Base-by-base conservation (phyloP, 2,888 invertebrate species). In the Amphimallon solstitiale region DNA sequence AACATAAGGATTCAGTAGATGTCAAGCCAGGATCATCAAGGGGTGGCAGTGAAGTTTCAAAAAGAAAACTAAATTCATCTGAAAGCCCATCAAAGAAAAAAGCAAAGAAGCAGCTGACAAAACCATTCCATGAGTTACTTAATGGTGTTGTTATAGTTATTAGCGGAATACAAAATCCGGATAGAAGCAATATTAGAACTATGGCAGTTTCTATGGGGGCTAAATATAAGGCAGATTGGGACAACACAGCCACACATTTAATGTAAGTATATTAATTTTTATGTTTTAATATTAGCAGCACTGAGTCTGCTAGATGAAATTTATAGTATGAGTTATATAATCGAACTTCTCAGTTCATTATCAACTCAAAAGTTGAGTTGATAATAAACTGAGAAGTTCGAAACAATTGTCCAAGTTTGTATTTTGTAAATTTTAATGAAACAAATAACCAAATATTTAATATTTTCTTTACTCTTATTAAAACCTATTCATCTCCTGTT, bases 101-200 rank as follows among this genome's bases (percentile, higher is more conserved):
- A 10, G 76, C 75, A 38, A 72, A 74, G 4, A 54, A 68, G 7
- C 71, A 71, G 63, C 56, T 37, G 29, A 71, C 70, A 10, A 85
- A 84, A 74, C 86, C 87, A 0, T 91, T 90, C 70, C 78, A 84
- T 68, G 80, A 85, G 70, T 77, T 92, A 29, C 80, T 95, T 71
- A 80, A 84, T 9, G 90, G 86, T 59, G 92, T 92, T 2, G 86
- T 88, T 65, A 86, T 95, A 77, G 92, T 90, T n/a, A 86, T 97
- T 70, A 95, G 94, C 83, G 96, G 96, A 0, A 95, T 92, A 82
- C 86, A 90, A 84, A 92, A 96, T 84, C 96, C 96, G 2, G 85
- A 87, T 66, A 86, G 96, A 54, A 87, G 86, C 0, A 81, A 85
- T 66, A 77, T 96, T 52, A 83, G 95, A 35, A 86, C 85, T 68